Percentiles rank a stretch among this genome's conserved stretches.
phyloP scores from a whole-genome alignment of 2,797 vertebrate genomes.

The Galago senegalensis region DNA sequence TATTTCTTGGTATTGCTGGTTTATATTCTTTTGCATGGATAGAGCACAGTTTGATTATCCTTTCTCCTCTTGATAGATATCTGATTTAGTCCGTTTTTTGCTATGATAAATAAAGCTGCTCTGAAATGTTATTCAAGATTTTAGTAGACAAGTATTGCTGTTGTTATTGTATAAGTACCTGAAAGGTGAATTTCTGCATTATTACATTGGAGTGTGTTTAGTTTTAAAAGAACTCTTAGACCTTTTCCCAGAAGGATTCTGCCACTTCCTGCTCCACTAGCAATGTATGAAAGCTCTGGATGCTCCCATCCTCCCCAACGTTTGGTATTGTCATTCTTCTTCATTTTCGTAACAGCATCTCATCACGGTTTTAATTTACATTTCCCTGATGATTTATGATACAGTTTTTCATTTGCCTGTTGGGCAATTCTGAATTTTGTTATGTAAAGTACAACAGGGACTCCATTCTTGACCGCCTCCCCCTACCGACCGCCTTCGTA shows the following conservation, averaged over 20 bases:
- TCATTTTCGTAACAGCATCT: neutral
- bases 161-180: neutral
- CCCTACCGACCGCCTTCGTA: too few relatives aligned
- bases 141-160: neutral
- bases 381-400: neutral
- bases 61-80: neutral
- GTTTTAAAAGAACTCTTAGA: neutral
- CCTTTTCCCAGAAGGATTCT: neutral
- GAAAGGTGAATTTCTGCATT: neutral
- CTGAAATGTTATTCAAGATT: neutral
- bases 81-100: slow-evolving; percentile 2
- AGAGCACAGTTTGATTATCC: neutral
- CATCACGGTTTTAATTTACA: neutral
- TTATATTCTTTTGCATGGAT: neutral
- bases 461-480: too few relatives aligned
- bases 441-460: neutral
- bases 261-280: neutral
- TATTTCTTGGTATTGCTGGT: neutral
- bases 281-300: neutral
- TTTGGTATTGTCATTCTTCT: neutral
- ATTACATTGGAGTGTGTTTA: neutral
- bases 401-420: neutral
- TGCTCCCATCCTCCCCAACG: neutral
- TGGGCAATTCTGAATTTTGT: neutral
- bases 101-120: neutral